phyloP scores from a whole-genome alignment of 2,113 vertebrate genomes.

The Carollia perspicillata region DNA sequence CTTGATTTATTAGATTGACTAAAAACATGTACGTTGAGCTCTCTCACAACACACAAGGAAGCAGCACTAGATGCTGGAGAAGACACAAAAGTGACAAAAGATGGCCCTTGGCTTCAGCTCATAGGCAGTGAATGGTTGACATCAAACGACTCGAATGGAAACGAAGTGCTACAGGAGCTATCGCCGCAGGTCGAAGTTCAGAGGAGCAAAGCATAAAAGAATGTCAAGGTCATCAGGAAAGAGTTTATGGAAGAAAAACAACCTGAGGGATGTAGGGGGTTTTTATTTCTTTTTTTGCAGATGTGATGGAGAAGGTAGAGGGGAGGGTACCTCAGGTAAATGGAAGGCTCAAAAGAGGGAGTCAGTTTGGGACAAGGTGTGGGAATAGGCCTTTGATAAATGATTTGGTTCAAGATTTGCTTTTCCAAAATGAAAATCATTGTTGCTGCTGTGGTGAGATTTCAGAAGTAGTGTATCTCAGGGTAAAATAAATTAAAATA shows the following conservation, averaged over 20 bases:
- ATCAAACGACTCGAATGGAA: background rate
- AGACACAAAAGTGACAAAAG: background rate
- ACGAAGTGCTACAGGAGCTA: background rate
- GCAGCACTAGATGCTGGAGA: background rate
- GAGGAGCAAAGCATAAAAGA: background rate
- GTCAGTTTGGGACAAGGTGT: rapidly evolving
- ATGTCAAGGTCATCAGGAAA: background rate
- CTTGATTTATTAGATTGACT: background rate
- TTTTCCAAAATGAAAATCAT: background rate
- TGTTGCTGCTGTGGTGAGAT: background rate
- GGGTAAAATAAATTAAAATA: background rate
- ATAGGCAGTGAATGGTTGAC: no score
- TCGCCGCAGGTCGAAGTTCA: background rate
- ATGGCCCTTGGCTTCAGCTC: background rate
- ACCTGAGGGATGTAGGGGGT: background rate
- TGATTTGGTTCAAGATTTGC: background rate
- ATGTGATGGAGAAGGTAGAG: background rate
- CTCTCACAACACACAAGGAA: background rate
- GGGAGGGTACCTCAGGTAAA: no score
- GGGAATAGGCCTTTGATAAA: background rate
- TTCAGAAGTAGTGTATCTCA: background rate
- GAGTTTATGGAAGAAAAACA: background rate
- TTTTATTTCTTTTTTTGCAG: background rate
- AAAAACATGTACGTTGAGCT: background rate
- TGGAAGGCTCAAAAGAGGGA: background rate